A percentile compares a stretch with the other conserved stretches of the same genome.
Evolutionary conservation across 2,888 invertebrate species (phyloP).

Genomic region (Phasia obesa): DNA sequence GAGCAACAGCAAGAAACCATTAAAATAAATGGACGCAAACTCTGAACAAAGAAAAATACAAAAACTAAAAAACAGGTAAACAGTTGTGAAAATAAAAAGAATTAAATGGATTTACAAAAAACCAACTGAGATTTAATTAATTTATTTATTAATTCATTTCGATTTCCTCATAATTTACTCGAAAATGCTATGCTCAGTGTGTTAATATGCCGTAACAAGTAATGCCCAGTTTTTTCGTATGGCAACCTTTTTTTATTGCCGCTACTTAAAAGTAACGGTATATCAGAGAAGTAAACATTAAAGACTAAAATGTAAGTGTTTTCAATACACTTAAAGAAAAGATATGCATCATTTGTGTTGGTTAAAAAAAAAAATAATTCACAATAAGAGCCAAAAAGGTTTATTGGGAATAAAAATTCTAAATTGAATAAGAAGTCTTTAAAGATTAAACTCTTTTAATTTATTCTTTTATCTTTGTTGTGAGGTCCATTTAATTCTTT

Average conservation of each 20-base stretch:
- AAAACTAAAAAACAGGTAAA: constrained; percentile 3
- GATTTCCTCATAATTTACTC: not conserved
- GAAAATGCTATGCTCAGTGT: not conserved
- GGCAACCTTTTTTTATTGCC: too few relatives aligned
- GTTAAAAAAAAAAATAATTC: too few relatives aligned
- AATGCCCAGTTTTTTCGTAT: not conserved
- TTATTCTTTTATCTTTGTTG: not conserved
- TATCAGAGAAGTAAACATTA: too few relatives aligned
- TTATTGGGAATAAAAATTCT: too few relatives aligned
- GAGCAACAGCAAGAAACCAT: constrained; percentile 10
- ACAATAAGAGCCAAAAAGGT: too few relatives aligned
- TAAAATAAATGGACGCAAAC: constrained; percentile 28
- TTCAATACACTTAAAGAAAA: too few relatives aligned
- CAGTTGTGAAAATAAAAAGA: not conserved
- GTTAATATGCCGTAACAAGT: not conserved
- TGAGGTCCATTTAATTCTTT: constrained; percentile 21
- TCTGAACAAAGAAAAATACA: not conserved
- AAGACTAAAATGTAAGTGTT: too few relatives aligned
- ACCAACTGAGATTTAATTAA: not conserved
- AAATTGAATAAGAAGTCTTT: too few relatives aligned
- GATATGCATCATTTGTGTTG: too few relatives aligned
- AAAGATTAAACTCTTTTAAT: too few relatives aligned
- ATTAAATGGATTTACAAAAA: constrained; percentile 24
- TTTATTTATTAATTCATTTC: too few relatives aligned
- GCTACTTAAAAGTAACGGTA: too few relatives aligned